Evolutionary conservation across 2,888 invertebrate species (phyloP), one percentile per base, ranked within the genome.

Genomic region (Gisinianus flammeolus): DNA sequence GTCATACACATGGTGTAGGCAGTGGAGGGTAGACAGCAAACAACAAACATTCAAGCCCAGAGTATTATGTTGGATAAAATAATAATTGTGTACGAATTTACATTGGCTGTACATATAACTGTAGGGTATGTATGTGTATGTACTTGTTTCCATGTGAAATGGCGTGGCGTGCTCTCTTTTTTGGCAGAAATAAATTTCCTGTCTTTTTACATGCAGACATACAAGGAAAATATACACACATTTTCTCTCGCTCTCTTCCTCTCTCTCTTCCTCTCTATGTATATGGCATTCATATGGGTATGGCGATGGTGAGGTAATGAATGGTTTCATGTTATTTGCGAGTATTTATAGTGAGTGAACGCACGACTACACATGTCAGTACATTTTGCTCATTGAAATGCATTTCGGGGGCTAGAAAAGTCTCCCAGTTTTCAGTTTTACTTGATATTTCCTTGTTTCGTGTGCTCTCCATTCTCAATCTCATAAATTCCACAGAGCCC

Each of bases 111-210:
- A 2, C 44, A 44, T 35, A 35, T 35, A 35, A 19, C 16, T 44
- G 44, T 19, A 44, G 12, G 44, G 2, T 44, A 44, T 35, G 35
- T 35, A 35, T 35, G 35, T 35, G 35, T 5, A 35, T 35, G 35
- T 12, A 12, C 6, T 16, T 44, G 44, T 44, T 2, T 44, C 1
- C 3, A 44, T 44, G 44, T 44, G 12, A 19, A 19, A 44, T 44
- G 44, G 62, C 26, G 12, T 62, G 26, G 62, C 62, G 62, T 62
- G 62, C 62, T 62, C 62, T 62, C 62, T 22, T 62, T 54, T 62
- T 62, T 62, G 62, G 62, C 24, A 62, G 26, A 62, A 62, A 62
- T 62, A 62, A 62, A 62, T 62, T 26, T 62, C 62, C 62, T 62
- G 54, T 54, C 62, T 62, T 62, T 62, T 62, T 62, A 62, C 26